Base-by-base conservation (phyloP, 1,140 invertebrate species). In the Bradysia coprophila region DNA sequence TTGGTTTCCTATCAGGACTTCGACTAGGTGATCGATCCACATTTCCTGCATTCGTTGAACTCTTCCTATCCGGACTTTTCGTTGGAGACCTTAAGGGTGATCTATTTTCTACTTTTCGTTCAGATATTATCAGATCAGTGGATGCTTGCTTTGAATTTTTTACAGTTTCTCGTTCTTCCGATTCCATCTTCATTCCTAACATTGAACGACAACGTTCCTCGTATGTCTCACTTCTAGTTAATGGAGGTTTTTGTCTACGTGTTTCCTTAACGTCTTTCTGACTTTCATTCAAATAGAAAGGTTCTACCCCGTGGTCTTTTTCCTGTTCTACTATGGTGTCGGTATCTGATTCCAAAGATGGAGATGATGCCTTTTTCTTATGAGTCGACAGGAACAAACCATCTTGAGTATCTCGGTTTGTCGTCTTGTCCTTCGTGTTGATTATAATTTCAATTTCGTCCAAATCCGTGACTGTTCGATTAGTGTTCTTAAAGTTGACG, bases 161-260 rank as follows among this genome's bases (percentile, higher is more conserved):
- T n/a, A n/a, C n/a, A n/a, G n/a, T n/a, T n/a, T n/a, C n/a, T n/a
- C n/a, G n/a, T n/a, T n/a, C n/a, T n/a, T n/a, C n/a, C n/a, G n/a
- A n/a, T n/a, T n/a, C n/a, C n/a, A n/a, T n/a, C n/a, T n/a, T n/a
- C 57, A 76, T 72, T 5, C 75, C 75, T 28, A 77, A 52, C 44
- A 77, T 75, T 49, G 75, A 68, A 21, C 69, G 59, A 48, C 73
- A 76, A n/a, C 73, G 62, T 56, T 76, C 73, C 58, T 76, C 75
- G 42, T 76, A 77, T n/a, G 75, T 76, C 55, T 77, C 73, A 31
- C 71, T 69, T 49, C 73, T 65, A 46, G 63, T 63, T 37, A 70
- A 57, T 21, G 63, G 64, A 19, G 61, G 62, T 46, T 62, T 66
- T 18, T 50, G 21, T 52, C 61, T 62, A 4, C 48, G 28, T 13